Evolutionary conservation across 2,113 vertebrate genomes (phyloP), one percentile per base, ranked within the genome.

Genomic region (Hiodon tergisus): DNA sequence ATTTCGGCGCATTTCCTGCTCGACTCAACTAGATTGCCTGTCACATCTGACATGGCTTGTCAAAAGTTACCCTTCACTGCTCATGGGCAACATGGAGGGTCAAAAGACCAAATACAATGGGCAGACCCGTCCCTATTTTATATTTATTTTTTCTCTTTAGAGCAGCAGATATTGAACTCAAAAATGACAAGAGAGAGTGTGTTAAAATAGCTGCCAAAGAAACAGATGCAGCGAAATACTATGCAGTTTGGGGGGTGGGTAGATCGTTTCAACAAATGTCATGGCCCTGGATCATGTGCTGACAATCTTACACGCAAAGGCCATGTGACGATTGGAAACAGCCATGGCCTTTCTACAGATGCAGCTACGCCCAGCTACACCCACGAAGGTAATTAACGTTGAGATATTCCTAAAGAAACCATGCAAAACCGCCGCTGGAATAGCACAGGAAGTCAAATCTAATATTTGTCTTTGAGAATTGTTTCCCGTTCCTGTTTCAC

Each of bases 1-100:
- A 31, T 31, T 31, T 90, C 88, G 89, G 90, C 88, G 89, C 92
- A 87, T 92, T 92, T 91, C 55, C 89, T 91, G 88, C 92, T 94
- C 94, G 92, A 88, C 88, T 92, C 93, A 92, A 94, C 94, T 86
- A 94, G 94, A 95, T 94, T 93, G 94, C 92, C 94, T 95, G 94
- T 95, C 94, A 94, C 93, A 89, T 86, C 93, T 94, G 94, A 95
- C 94, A 93, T 79, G 81, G 90, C 93, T 92, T 88, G 89, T 95
- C 94, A 95, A 93, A 93, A 94, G 94, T 93, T 90, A 92, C 85
- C 93, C 94, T 95, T 90, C 93, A 92, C 92, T 92, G 94, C 93
- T 93, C 94, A 94, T 91, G 93, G 93, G 92, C 94, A 92, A 89
- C 93, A 89, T 73, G 77, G 87, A 88, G 89, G 93, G 93, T 94